A percentile compares a stretch with the other conserved stretches of the same genome.
Evolutionary conservation across 2,797 vertebrate species (phyloP).

Genomic region (Valencia hispanica): DNA sequence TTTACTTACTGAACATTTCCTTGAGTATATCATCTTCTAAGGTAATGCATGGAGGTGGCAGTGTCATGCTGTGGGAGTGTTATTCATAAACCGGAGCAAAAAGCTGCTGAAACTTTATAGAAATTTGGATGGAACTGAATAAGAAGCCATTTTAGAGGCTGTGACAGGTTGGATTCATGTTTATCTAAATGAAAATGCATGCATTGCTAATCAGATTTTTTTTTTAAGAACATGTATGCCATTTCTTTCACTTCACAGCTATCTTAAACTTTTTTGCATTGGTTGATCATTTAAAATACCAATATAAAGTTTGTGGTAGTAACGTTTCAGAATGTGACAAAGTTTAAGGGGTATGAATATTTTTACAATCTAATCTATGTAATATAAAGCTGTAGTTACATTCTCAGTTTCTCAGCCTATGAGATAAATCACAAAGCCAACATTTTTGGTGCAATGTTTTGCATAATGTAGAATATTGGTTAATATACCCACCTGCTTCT

Average conservation of each 20-base stretch:
- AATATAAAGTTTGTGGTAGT: not conserved
- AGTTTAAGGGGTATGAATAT: not conserved
- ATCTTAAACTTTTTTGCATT: not conserved
- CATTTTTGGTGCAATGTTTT: not conserved
- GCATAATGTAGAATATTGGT: too few species aligned
- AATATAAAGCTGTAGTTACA: not conserved
- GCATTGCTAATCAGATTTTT: not conserved
- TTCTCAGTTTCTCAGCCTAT: not conserved
- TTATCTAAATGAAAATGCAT: not conserved
- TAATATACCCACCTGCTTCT: constrained; percentile 1
- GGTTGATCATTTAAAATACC: not conserved
- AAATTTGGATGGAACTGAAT: not conserved
- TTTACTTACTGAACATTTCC: too few species aligned
- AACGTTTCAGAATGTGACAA: not conserved
- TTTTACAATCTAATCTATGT: not conserved
- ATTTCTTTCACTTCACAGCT: not conserved
- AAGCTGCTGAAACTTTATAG: too few species aligned
- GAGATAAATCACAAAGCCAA: not conserved
- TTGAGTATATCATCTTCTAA: too few species aligned
- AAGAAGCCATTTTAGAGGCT: not conserved
- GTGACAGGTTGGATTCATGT: not conserved
- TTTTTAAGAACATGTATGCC: not conserved
- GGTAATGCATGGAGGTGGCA: not conserved
- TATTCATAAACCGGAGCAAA: too few species aligned
- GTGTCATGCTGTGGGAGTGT: too few species aligned